Evolutionary conservation across 2,797 vertebrate genomes (phyloP).

Genomic region (Loris lydekkerianus): DNA sequence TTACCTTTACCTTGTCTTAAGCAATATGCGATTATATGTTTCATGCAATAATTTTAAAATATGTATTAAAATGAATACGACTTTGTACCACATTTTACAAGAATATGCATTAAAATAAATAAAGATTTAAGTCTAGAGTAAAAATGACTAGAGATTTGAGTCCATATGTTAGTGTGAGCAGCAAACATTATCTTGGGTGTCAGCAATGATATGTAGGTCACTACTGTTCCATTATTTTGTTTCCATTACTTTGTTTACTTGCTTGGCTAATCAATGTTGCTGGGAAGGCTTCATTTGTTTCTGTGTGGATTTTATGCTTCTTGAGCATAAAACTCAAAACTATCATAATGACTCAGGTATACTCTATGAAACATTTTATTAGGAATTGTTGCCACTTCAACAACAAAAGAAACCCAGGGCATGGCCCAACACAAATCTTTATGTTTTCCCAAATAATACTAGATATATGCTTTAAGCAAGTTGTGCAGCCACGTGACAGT

Average conservation of each 20-base stretch:
- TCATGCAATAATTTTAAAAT: conserved; percentile 13
- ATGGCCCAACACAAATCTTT: not conserved
- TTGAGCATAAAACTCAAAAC: too few relatives aligned
- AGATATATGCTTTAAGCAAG: conserved; percentile 40
- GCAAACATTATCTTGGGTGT: not conserved
- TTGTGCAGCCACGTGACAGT: conserved; percentile 55
- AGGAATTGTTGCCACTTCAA: not conserved
- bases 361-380: not conserved
- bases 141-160: not conserved
- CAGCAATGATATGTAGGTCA: too few relatives aligned
- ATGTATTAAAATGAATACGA: conserved; percentile 9
- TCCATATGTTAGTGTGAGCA: not conserved
- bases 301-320: too few relatives aligned
- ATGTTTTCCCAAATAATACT: not conserved
- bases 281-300: too few relatives aligned
- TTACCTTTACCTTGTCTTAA: not conserved
- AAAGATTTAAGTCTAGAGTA: not conserved
- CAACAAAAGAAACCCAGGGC: not conserved
- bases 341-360: too few relatives aligned
- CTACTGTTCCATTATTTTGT: too few relatives aligned
- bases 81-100: not conserved
- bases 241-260: too few relatives aligned
- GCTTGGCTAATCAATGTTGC: too few relatives aligned
- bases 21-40: not conserved
- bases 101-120: not conserved